phyloP scores from a whole-genome alignment of 2,888 invertebrate genomes.

The Embidobia sp. region DNA sequence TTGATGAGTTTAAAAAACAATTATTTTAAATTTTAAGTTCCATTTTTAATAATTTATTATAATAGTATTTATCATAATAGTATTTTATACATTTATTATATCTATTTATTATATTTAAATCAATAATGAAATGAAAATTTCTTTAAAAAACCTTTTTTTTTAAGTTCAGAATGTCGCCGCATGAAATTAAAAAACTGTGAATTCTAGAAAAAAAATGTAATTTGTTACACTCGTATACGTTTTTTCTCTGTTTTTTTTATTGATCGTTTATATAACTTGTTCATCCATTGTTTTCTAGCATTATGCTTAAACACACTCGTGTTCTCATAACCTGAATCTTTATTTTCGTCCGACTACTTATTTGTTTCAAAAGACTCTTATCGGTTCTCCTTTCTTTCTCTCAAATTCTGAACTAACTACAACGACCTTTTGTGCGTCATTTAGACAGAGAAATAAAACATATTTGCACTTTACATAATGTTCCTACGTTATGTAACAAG shows the following conservation, averaged over 20 bases:
- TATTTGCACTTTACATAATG: constrained; percentile 45
- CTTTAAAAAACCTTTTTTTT: too few relatives aligned
- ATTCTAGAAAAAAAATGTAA: too few relatives aligned
- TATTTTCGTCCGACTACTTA: constrained; percentile 26
- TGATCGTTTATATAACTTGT: neutral
- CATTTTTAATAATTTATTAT: too few relatives aligned
- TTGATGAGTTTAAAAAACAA: too few relatives aligned
- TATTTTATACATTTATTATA: too few relatives aligned
- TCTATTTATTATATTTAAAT: too few relatives aligned
- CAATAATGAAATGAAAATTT: too few relatives aligned
- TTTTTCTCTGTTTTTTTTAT: neutral
- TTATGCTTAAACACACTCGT: constrained; percentile 31
- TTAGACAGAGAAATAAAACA: constrained; percentile 45
- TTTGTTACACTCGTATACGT: too few relatives aligned
- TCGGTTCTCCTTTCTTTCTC: constrained; percentile 20
- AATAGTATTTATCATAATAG: too few relatives aligned
- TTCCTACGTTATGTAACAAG: constrained; percentile 32
- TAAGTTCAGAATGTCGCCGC: too few relatives aligned
- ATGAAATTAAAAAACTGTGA: too few relatives aligned
- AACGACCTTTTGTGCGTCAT: constrained; percentile 22
- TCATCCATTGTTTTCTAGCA: constrained; percentile 14
- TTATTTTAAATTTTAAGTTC: too few relatives aligned
- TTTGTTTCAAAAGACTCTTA: constrained; percentile 33
- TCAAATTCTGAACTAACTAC: constrained; percentile 5
- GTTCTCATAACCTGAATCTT: constrained; percentile 68